A percentile compares a stretch with the other conserved stretches of the same genome.
Conservation (phyloP, 2,113 vertebrate species). For the Todiramphus chloris region DNA sequence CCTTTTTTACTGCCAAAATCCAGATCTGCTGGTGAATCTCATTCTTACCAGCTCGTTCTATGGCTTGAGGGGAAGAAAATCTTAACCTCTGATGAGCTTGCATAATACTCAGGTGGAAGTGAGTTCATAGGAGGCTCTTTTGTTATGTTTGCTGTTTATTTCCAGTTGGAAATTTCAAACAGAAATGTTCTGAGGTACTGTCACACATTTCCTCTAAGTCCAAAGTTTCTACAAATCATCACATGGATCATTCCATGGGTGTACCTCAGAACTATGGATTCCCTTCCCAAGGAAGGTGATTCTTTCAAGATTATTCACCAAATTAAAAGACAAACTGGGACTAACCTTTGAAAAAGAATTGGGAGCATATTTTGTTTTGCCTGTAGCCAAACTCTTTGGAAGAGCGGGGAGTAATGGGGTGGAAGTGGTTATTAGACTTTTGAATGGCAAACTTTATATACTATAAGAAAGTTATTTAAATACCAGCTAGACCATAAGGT, state of each 20-base stretch:
- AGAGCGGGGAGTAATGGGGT: not conserved
- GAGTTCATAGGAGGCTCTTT: not conserved
- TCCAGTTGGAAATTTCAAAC: not conserved
- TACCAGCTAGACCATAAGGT: not conserved
- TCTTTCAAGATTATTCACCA: not conserved
- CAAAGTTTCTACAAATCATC: not conserved
- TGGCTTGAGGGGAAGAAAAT: not conserved
- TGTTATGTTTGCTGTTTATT: not conserved
- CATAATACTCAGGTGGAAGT: not conserved
- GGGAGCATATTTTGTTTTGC: not conserved
- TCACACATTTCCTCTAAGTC: not conserved
- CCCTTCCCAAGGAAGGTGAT: not conserved
- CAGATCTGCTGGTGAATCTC: not conserved
- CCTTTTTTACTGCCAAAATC: not conserved
- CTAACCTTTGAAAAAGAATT: not conserved
- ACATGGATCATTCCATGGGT: not conserved
- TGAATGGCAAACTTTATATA: not conserved
- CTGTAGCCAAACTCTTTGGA: not conserved
- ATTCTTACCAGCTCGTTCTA: not conserved
- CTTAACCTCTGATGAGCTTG: not conserved
- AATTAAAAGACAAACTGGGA: not conserved
- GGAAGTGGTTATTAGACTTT: not conserved
- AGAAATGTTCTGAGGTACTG: not conserved
- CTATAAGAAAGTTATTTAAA: not conserved
- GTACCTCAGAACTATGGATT: not conserved